These are phyloP conservation scores for Brachypodius melanocephalos DNA, from an alignment of 2,113 vertebrate genomes.

Conservation along the genomic window DNA sequence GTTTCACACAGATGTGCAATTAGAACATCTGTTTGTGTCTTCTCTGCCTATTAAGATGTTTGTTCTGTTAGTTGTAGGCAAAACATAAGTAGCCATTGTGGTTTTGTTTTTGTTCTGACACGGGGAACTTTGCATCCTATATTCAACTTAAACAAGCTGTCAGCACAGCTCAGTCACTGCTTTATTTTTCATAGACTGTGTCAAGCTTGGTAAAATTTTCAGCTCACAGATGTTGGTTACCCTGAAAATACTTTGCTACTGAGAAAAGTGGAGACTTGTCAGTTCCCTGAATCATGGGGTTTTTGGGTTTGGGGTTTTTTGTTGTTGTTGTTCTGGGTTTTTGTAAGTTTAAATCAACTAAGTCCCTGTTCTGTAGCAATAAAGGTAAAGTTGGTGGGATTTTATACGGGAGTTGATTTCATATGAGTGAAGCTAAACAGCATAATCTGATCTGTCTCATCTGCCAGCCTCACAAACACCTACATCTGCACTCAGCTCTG, in stretches of 20 bases:
- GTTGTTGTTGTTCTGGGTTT: neutral
- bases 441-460: neutral
- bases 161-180: neutral
- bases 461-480: neutral
- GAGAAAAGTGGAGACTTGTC: neutral
- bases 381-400: neutral
- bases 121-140: conserved; percentile 36
- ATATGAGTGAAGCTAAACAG: neutral
- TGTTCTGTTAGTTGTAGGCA: conserved; percentile 69
- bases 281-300: neutral
- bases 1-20: conserved; percentile 67
- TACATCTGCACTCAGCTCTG: neutral
- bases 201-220: neutral
- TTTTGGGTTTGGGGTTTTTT: neutral
- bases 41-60: conserved; percentile 69
- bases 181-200: neutral
- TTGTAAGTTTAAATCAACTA: neutral
- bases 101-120: conserved; percentile 53
- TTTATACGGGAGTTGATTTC: neutral
- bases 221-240: neutral
- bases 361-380: neutral
- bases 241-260: neutral
- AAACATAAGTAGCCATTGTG: conserved; percentile 43
- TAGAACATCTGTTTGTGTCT: conserved; percentile 75
- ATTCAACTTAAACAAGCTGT: conserved; percentile 37